phyloP scores from a whole-genome alignment of 1,140 invertebrate species.

The Lordiphosa mommai region DNA sequence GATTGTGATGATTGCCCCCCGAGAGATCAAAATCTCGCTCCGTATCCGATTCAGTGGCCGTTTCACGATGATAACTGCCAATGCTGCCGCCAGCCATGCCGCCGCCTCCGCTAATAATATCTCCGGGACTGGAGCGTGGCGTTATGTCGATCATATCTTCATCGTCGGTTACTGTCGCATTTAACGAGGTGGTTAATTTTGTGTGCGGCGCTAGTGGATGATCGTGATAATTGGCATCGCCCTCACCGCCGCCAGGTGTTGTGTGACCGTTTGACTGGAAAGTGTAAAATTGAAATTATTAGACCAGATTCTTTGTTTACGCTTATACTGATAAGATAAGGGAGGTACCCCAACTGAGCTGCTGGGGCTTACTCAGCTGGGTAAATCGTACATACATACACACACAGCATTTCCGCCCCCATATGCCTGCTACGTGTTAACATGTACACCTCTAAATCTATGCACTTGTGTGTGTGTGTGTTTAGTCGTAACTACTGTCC shows the following conservation, averaged over 20 bases:
- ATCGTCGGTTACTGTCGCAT: slow-evolving; percentile 80
- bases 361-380: slow-evolving; percentile 3
- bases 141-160: slow-evolving; percentile 86
- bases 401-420: slow-evolving; percentile 54
- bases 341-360: too few relatives aligned
- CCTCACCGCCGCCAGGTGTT: slow-evolving; percentile 33
- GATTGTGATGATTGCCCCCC: slow-evolving; percentile 34
- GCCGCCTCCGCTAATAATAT: slow-evolving; percentile 37
- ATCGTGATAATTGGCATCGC: slow-evolving; percentile 42
- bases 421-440: slow-evolving; percentile 11
- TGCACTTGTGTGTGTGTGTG: background rate
- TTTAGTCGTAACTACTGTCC: slow-evolving; percentile 4
- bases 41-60: slow-evolving; percentile 67
- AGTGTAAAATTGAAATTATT: background rate
- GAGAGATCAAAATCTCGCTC: slow-evolving; percentile 56
- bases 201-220: slow-evolving; percentile 63
- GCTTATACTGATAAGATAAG: slow-evolving; percentile 49
- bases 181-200: slow-evolving; percentile 59
- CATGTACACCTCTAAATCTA: background rate
- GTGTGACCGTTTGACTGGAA: slow-evolving; percentile 74
- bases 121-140: slow-evolving; percentile 73
- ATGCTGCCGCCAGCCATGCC: slow-evolving; percentile 25
- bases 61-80: slow-evolving; percentile 48
- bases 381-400: slow-evolving; percentile 19
- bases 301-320: slow-evolving; percentile 45